A percentile compares a stretch with the other conserved stretches of the same genome.
phyloP scores from a whole-genome alignment of 1,140 invertebrate species.

The Drosophila saltans region DNA sequence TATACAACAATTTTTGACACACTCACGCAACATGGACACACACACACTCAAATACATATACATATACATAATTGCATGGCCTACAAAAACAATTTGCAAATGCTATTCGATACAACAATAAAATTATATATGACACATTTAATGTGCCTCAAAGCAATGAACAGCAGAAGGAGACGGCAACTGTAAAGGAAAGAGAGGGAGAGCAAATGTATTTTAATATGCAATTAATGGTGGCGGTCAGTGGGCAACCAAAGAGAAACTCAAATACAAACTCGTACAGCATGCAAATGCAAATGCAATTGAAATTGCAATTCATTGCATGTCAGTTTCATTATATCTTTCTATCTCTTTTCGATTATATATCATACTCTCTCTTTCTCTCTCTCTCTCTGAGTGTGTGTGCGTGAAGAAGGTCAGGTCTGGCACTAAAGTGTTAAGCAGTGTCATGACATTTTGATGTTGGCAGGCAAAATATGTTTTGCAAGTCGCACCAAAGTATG shows the following conservation, averaged over 20 bases:
- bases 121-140: constrained; percentile 49
- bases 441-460: constrained; percentile 25
- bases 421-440: constrained; percentile 13
- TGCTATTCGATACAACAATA: constrained; percentile 36
- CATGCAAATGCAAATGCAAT: constrained; percentile 47
- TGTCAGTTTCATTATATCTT: constrained; percentile 6
- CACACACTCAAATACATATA: not conserved
- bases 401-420: constrained; percentile 32
- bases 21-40: constrained; percentile 7
- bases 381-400: not conserved
- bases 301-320: constrained; percentile 18
- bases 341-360: not conserved
- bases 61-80: constrained; percentile 20
- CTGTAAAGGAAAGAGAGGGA: not conserved
- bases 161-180: constrained; percentile 23
- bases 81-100: constrained; percentile 37
- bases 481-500: constrained; percentile 40
- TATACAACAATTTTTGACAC: constrained; percentile 9
- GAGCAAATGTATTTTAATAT: constrained; percentile 61
- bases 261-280: constrained; percentile 32
- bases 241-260: constrained; percentile 30
- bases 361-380: not conserved
- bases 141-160: constrained; percentile 31
- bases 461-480: constrained; percentile 30
- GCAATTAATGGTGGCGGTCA: constrained; percentile 66